phyloP scores from a whole-genome alignment of 1,140 invertebrate species.

The Temnothorax curvispinosus region DNA sequence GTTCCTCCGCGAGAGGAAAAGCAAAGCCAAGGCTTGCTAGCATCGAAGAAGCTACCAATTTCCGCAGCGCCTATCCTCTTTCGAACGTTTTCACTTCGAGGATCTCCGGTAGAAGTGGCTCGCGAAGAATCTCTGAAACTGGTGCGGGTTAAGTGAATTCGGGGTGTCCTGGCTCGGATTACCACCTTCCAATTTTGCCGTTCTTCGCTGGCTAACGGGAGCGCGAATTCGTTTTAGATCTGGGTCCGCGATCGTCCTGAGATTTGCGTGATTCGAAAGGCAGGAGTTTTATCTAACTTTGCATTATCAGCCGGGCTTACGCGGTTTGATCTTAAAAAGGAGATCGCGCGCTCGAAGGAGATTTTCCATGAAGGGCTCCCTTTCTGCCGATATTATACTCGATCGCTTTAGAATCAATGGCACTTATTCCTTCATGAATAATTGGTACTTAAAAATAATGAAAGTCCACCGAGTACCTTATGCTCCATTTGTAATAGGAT shows the following conservation, averaged over 20 bases:
- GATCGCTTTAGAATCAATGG: constrained; percentile 3
- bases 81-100: constrained; percentile 70
- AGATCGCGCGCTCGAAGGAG: not conserved
- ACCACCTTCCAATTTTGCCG: constrained; percentile 67
- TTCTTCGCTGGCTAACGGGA: constrained; percentile 47
- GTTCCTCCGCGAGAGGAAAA: constrained; percentile 55
- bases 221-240: constrained; percentile 63
- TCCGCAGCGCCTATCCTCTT: constrained; percentile 70
- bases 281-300: constrained; percentile 58
- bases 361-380: not conserved
- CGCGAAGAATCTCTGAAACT: constrained; percentile 61
- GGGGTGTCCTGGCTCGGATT: constrained; percentile 65
- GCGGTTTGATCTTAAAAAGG: constrained; percentile 51
- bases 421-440: constrained; percentile 41
- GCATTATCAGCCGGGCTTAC: constrained; percentile 52
- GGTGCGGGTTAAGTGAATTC: constrained; percentile 68
- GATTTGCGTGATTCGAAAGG: constrained; percentile 49
- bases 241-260: constrained; percentile 19
- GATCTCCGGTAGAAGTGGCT: constrained; percentile 49
- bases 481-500: not conserved
- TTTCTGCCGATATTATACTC: not conserved
- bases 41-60: constrained; percentile 72
- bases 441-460: constrained; percentile 27
- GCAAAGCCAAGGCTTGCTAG: constrained; percentile 50
- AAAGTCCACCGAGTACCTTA: not conserved